Percentiles rank a stretch among this genome's conserved stretches.
These are phyloP conservation scores for Lepidurus packardi DNA, from an alignment of 1,140 invertebrate species.

Conservation along the genomic window DNA sequence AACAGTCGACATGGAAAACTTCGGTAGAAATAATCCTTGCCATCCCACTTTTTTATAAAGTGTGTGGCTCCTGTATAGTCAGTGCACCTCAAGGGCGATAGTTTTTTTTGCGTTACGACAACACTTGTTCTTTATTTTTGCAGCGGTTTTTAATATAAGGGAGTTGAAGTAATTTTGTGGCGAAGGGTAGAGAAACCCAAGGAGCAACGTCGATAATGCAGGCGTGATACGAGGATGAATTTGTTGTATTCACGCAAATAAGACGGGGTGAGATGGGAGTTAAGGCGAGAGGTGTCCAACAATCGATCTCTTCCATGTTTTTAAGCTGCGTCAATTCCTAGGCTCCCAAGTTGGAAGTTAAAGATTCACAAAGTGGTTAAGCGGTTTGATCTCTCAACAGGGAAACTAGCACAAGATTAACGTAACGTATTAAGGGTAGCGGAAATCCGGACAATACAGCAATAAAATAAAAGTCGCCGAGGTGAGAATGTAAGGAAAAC, in stretches of 20 bases:
- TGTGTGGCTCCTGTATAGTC: too few relatives aligned
- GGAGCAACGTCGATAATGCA: not conserved
- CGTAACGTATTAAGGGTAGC: not conserved
- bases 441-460: not conserved
- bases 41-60: too few relatives aligned
- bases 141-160: too few relatives aligned
- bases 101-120: too few relatives aligned
- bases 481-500: too few relatives aligned
- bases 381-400: not conserved
- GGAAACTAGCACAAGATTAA: not conserved
- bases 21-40: not conserved
- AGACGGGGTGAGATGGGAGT: not conserved
- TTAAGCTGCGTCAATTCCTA: not conserved
- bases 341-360: not conserved
- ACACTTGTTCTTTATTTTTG: too few relatives aligned
- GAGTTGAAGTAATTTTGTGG: not conserved
- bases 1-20: not conserved
- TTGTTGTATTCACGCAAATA: not conserved
- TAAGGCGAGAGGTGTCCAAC: not conserved
- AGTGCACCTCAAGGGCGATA: too few relatives aligned
- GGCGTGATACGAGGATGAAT: slow-evolving; percentile 9
- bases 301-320: not conserved
- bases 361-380: not conserved
- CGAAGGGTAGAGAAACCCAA: not conserved
- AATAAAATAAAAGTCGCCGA: too few relatives aligned